phyloP scores from a whole-genome alignment of 2,113 vertebrate genomes.

The Odocoileus virginianus region DNA sequence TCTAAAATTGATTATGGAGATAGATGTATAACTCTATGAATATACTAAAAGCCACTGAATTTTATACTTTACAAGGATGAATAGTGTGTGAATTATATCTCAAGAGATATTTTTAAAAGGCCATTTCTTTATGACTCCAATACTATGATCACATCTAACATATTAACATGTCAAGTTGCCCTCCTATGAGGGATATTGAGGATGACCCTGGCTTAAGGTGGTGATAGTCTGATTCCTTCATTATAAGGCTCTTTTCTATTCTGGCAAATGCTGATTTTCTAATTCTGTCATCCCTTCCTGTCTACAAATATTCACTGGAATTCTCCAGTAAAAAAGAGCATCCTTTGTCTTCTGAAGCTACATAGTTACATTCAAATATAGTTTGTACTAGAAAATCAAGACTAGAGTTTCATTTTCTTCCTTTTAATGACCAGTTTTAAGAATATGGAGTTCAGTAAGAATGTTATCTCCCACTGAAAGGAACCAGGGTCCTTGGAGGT shows the following conservation, averaged over 20 bases:
- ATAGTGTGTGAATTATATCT: neutral
- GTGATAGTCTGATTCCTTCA: neutral
- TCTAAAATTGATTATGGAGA: neutral
- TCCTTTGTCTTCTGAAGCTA: neutral
- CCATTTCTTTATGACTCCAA: slow-evolving; percentile 2
- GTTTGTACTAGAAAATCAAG: neutral
- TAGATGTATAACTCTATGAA: neutral
- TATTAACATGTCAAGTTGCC: neutral
- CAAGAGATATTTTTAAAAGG: neutral
- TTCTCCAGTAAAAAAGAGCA: neutral
- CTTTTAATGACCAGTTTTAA: neutral
- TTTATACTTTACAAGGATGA: neutral
- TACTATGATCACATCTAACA: neutral
- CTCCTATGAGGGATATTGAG: neutral
- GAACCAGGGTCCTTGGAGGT: neutral
- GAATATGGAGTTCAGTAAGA: neutral
- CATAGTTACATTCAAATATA: neutral
- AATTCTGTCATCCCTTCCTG: neutral
- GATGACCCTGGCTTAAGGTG: neutral
- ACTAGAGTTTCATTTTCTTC: neutral
- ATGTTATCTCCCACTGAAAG: neutral
- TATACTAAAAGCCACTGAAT: neutral
- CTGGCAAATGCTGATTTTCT: neutral
- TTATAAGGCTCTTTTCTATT: neutral
- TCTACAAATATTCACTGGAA: neutral